These are phyloP conservation scores for Alces alces DNA, from an alignment of 2,113 vertebrate species.

Conservation along the genomic window DNA sequence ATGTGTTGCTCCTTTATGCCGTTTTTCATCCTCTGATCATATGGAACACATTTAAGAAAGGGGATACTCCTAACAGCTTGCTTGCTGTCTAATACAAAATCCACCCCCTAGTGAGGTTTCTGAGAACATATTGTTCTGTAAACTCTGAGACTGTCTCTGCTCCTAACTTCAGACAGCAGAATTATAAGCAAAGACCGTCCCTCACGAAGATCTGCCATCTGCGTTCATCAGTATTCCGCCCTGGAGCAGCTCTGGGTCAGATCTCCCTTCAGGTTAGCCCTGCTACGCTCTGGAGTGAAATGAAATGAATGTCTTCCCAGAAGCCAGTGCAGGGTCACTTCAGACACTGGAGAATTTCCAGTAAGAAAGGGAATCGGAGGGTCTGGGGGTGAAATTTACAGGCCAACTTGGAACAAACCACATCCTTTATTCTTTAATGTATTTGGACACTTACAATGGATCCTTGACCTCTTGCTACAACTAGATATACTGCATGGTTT, in stretches of 20 bases:
- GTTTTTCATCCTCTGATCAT: background rate
- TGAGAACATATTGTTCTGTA: background rate
- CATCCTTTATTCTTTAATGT: slow-evolving; percentile 36
- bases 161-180: background rate
- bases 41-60: background rate
- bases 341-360: slow-evolving; percentile 20
- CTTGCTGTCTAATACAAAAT: background rate
- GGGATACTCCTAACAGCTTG: background rate
- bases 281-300: background rate
- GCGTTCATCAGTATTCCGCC: slow-evolving; percentile 13
- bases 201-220: background rate
- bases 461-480: background rate
- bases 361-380: slow-evolving; percentile 31
- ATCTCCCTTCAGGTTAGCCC: background rate
- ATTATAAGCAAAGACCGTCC: background rate
- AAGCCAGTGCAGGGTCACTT: background rate
- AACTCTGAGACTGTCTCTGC: background rate
- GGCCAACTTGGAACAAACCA: background rate
- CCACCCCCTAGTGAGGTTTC: background rate
- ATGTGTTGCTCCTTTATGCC: background rate
- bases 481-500: background rate
- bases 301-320: slow-evolving; percentile 23
- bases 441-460: background rate
- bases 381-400: slow-evolving; percentile 21
- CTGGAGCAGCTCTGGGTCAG: background rate